Base-by-base conservation (phyloP, 2,113 vertebrate species). In the Alligator mississippiensis region DNA sequence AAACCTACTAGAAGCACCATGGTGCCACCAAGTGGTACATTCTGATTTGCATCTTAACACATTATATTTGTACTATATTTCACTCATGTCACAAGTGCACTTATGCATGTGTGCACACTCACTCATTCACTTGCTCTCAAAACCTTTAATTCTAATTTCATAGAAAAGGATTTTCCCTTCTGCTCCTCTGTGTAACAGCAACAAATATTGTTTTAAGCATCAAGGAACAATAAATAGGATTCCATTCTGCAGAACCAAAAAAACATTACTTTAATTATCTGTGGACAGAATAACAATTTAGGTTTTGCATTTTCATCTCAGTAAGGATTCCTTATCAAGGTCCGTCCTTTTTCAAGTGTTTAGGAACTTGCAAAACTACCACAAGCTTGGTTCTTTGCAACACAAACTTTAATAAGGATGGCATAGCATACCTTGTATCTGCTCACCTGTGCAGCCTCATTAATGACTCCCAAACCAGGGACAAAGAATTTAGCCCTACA, bases 21-120 rank as follows among this genome's bases (percentile, higher is more conserved):
- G 89, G 92, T 84, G 93, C 96, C 97, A 95, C 61, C 97, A 90
- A 94, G 96, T 86, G 97, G 95, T 15, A 34, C 17, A 25, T n/a
- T 81, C 24, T 77, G 13, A 70, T 15, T 68, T 34, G 3, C 85
- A 85, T 47, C 38, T 11, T 3, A 80, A 12, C 1, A 62, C 3
- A 64, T 1, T 27, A 47, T 47, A 38, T 38, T 38, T 38, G 38
- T 74, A 30, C 55, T 80, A 34, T 0, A 12, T 62, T 25, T 57
- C n/a, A 27, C 11, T 11, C 38, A 47, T 47, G 47, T 47, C 11
- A 89, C 11, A 72, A 11, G 22, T 72, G 68, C 19, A 72, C 9
- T 34, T 66, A 7, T 2, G 15, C 63, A 66, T 28, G 7, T 25
- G 27, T 3, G 27, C 4, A 4, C 34, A 34, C 34, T 34, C 63